Base-by-base conservation (phyloP, 2,113 vertebrate species). In the Microcebus lehilahytsara region DNA sequence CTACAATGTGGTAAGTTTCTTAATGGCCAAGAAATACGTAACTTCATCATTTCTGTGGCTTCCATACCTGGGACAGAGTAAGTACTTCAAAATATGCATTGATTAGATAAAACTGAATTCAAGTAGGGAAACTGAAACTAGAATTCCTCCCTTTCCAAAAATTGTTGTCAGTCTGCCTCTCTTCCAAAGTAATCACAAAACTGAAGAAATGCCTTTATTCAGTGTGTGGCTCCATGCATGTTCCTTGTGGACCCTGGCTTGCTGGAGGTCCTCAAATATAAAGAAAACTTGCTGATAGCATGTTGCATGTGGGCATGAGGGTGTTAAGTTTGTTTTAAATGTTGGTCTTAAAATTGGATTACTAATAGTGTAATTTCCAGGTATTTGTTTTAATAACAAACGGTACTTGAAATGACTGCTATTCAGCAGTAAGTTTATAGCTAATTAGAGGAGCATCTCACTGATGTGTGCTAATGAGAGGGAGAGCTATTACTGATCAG, bases 351-450 rank as follows among this genome's bases (percentile, higher is more conserved):
- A 97, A 97, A 95, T 81, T 81, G 81, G 77, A 96, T 97, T 92
- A 87, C 88, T 96, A 95, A 97, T 93, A 83, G 96, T 92, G 91
- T 95, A 95, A 98, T 98, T 98, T 95, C 74, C 78, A 98, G 97
- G 94, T 97, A 97, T 97, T 97, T 97, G 91, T 97, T 96, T 97
- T 97, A 97, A 96, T 98, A 97, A 96, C 81, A 95, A 97, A 98
- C 2, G 16, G 80, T 88, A 89, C 69, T 97, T 78, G 51, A 97
- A 97, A 97, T 75, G 95, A 89, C 96, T 97, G 88, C 92, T 97
- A 75, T 95, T 97, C 81, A 37, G 69, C 71, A 89, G 94, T 94
- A 96, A 97, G 79, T 97, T 96, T 97, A 96, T 80, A 95, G 91
- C 89, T 97, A 98, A 98, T 98, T 98, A 98, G 92, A 93, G n/a